Percentiles rank a stretch among this genome's conserved stretches.
Evolutionary conservation across 2,113 vertebrate species (phyloP).

Genomic region (Cairina moschata): DNA sequence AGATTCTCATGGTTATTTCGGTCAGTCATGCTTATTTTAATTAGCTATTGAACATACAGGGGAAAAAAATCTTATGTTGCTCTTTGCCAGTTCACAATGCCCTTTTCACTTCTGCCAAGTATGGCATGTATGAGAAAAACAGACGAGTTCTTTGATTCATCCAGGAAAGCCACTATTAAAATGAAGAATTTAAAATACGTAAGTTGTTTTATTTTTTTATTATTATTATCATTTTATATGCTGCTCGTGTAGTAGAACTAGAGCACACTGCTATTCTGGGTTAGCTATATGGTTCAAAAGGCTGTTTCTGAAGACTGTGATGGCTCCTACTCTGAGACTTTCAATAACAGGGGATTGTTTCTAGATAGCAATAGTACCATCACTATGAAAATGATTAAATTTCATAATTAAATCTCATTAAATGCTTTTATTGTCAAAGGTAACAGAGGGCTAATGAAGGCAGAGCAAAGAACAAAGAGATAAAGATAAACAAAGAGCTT

Average conservation of each 20-base stretch:
- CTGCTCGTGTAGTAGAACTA: background rate
- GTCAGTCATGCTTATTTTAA: background rate
- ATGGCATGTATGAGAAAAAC: background rate
- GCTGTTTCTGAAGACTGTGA: background rate
- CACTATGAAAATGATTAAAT: background rate
- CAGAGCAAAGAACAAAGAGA: too few species aligned
- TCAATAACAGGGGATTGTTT: background rate
- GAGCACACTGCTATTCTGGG: background rate
- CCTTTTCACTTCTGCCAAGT: background rate
- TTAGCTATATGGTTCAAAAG: background rate
- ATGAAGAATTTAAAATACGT: background rate
- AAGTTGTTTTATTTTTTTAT: background rate
- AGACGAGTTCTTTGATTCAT: background rate
- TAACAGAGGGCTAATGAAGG: background rate
- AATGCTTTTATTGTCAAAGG: background rate
- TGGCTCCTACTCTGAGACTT: background rate
- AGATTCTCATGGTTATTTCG: background rate
- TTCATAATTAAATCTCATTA: background rate
- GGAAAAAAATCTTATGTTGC: background rate
- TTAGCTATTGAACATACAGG: background rate
- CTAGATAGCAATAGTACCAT: background rate
- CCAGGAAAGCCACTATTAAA: background rate
- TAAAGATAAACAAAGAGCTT: background rate
- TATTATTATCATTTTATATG: background rate
- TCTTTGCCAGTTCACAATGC: background rate